Percentiles rank a stretch among this genome's conserved stretches.
phyloP scores from a whole-genome alignment of 2,888 invertebrate genomes.

The Phortica okadai region DNA sequence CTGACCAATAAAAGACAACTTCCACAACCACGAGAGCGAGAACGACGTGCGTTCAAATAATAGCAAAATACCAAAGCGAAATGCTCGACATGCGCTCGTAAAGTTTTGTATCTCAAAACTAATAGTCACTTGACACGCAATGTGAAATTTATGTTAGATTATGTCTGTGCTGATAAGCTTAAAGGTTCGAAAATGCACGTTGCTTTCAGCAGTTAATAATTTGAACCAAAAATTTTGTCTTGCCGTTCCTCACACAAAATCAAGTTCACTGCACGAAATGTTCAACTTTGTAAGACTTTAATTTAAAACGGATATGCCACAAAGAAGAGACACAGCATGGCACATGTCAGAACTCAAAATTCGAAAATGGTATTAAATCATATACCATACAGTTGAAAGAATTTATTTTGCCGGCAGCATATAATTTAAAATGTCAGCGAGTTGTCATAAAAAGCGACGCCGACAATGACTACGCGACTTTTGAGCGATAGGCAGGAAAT shows the following conservation, averaged over 20 bases:
- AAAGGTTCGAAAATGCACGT: neutral
- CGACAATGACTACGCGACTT: neutral
- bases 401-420: constrained; percentile 41
- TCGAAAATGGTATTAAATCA: neutral
- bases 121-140: constrained; percentile 66
- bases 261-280: neutral
- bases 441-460: constrained; percentile 55
- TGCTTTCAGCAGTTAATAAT: neutral
- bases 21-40: too few species aligned
- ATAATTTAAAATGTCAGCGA: constrained; percentile 66
- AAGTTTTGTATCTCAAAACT: constrained; percentile 48
- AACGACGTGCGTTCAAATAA: neutral
- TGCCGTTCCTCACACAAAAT: neutral
- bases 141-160: constrained; percentile 69
- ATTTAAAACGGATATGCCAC: neutral
- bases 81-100: neutral
- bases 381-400: neutral
- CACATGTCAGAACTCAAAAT: constrained; percentile 1
- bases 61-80: neutral
- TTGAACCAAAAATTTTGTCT: neutral
- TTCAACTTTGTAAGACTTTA: neutral
- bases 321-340: neutral
- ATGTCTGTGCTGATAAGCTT: constrained; percentile 42
- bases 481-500: too few species aligned
- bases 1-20: neutral